These are phyloP conservation scores for Trichogramma evanescens DNA, from an alignment of 2,888 invertebrate species.

Conservation along the genomic window DNA sequence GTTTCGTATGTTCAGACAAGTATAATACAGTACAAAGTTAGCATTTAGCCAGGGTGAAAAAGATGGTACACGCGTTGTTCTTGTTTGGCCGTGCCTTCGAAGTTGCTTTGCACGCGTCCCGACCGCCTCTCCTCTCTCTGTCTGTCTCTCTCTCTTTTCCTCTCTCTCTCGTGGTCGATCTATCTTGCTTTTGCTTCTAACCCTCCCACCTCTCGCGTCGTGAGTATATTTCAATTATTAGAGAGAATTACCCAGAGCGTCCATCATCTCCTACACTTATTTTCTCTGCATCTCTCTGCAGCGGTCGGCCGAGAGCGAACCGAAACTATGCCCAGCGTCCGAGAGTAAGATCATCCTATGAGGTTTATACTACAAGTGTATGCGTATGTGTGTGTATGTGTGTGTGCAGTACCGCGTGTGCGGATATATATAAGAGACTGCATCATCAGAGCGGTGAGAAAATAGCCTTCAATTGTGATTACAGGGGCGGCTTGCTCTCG, in stretches of 20 bases:
- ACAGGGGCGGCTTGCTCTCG: conserved; percentile 46
- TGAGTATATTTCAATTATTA: conserved; percentile 48
- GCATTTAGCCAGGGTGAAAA: too few species aligned
- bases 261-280: conserved; percentile 48
- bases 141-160: not conserved
- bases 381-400: not conserved
- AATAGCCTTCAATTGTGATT: conserved; percentile 49
- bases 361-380: conserved; percentile 36
- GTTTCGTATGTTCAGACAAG: too few species aligned
- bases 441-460: conserved; percentile 49
- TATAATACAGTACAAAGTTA: too few species aligned
- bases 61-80: too few species aligned
- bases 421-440: conserved; percentile 43
- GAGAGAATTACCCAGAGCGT: conserved; percentile 47
- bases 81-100: too few species aligned
- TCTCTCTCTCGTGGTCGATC: not conserved
- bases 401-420: not conserved
- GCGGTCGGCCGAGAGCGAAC: conserved; percentile 17
- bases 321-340: conserved; percentile 24
- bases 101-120: too few species aligned
- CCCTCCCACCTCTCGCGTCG: conserved; percentile 28
- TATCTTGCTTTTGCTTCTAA: not conserved
- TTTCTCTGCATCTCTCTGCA: conserved; percentile 36
- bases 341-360: conserved; percentile 39
- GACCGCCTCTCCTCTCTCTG: not conserved